These are phyloP conservation scores for Ptilodon capucinus DNA, from an alignment of 2,888 invertebrate genomes.

Conservation along the genomic window DNA sequence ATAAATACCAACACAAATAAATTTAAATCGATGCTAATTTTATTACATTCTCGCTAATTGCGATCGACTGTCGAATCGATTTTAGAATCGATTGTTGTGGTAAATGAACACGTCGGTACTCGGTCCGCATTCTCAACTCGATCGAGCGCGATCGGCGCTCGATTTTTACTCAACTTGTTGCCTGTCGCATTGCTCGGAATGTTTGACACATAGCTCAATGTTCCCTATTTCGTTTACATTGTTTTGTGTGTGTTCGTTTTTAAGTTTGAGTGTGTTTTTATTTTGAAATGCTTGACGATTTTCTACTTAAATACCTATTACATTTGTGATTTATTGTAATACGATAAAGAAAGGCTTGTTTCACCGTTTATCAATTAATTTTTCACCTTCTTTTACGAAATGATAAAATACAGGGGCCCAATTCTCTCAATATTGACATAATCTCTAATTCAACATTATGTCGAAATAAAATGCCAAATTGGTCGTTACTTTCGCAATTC, in stretches of 20 bases:
- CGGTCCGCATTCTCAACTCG: constrained; percentile 68
- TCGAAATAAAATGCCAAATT: no score
- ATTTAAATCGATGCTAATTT: background rate
- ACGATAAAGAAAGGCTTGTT: background rate
- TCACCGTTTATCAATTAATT: no score
- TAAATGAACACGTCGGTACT: constrained; percentile 52
- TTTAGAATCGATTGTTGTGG: constrained; percentile 38
- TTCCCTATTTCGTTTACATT: constrained; percentile 51
- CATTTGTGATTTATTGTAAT: background rate
- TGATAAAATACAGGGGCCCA: no score
- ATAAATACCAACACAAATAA: background rate
- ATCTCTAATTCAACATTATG: no score
- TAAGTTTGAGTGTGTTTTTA: constrained; percentile 22
- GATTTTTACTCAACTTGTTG: constrained; percentile 75
- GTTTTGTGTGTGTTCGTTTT: constrained; percentile 50
- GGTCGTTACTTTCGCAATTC: no score
- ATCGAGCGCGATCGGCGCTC: constrained; percentile 55
- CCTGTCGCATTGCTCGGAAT: constrained; percentile 62
- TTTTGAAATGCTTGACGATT: constrained; percentile 1
- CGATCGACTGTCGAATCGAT: constrained; percentile 24
- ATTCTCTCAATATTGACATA: no score
- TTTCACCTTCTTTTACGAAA: no score
- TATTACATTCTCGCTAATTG: constrained; percentile 9
- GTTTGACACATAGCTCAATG: constrained; percentile 64
- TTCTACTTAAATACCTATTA: no score